Percentiles rank a stretch among this genome's conserved stretches.
Evolutionary conservation across 2,888 invertebrate species (phyloP).

Genomic region (Coremacera marginata): DNA sequence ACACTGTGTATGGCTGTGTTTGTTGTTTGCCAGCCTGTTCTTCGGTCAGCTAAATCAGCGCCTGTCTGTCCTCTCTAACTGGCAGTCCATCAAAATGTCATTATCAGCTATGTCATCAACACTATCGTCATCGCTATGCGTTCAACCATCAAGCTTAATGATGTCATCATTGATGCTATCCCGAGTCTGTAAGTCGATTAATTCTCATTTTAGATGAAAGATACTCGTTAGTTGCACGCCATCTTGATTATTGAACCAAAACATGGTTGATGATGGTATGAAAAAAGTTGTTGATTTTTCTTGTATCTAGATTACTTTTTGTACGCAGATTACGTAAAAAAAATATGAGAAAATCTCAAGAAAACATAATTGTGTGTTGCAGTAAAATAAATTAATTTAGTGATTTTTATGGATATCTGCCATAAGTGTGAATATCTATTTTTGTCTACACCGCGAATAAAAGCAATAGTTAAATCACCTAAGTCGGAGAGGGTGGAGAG

Average conservation of each 20-base stretch:
- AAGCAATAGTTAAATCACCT: too few species aligned
- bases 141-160: neutral
- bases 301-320: too few species aligned
- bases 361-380: too few species aligned
- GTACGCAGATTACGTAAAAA: too few species aligned
- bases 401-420: too few species aligned
- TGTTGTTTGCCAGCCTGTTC: too few species aligned
- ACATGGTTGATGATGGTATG: neutral
- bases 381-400: too few species aligned
- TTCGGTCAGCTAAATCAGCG: neutral
- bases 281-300: neutral
- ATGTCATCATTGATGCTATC: constrained; percentile 13
- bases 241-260: neutral
- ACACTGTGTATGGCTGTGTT: neutral
- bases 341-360: neutral
- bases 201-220: constrained; percentile 29
- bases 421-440: neutral
- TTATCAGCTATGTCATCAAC: constrained; percentile 18
- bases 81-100: constrained; percentile 32
- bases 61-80: neutral
- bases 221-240: constrained; percentile 1
- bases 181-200: constrained; percentile 17
- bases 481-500: too few species aligned
- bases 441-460: too few species aligned
- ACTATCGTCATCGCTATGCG: neutral